Conservation (phyloP, 1,140 invertebrate species). For the Drosophila kepulauana region DNA sequence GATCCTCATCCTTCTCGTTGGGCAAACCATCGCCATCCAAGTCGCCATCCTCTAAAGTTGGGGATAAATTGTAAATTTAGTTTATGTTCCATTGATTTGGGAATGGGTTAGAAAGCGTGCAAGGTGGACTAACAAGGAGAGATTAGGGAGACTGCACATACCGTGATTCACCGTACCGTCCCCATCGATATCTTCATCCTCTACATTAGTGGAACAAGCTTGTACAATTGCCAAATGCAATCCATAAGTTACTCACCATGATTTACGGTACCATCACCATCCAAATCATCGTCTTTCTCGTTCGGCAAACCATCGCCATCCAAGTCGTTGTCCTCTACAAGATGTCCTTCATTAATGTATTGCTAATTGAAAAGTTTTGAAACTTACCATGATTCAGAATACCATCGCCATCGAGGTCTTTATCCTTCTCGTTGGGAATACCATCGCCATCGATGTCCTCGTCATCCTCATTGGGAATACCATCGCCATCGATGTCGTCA, state of each 20-base stretch:
- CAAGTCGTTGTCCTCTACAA: slow-evolving; percentile 69
- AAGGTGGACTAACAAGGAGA: not conserved
- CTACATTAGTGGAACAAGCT: slow-evolving; percentile 44
- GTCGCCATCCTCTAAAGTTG: slow-evolving; percentile 52
- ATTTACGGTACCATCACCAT: slow-evolving; percentile 75
- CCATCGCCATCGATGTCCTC: slow-evolving; percentile 80
- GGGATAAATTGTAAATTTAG: not conserved
- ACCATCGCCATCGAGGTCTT: slow-evolving; percentile 80
- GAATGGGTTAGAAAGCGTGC: too few relatives aligned
- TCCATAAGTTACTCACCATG: slow-evolving; percentile 54
- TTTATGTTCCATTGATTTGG: too few relatives aligned
- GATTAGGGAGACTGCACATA: slow-evolving; percentile 22
- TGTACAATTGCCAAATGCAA: slow-evolving; percentile 23
- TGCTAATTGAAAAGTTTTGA: not conserved
- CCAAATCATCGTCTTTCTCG: slow-evolving; percentile 76
- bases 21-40: slow-evolving; percentile 72
- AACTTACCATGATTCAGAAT: slow-evolving; percentile 62
- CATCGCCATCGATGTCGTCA: slow-evolving; percentile 80
- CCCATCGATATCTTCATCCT: slow-evolving; percentile 78
- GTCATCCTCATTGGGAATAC: slow-evolving; percentile 68
- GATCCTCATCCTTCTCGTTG: slow-evolving; percentile 81
- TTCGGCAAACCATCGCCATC: slow-evolving; percentile 79
- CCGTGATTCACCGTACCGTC: slow-evolving; percentile 65
- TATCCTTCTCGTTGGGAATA: slow-evolving; percentile 73
- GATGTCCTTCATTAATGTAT: not conserved